Base-by-base conservation (phyloP, 2,797 vertebrate species). In the Oophaga sylvatica region DNA sequence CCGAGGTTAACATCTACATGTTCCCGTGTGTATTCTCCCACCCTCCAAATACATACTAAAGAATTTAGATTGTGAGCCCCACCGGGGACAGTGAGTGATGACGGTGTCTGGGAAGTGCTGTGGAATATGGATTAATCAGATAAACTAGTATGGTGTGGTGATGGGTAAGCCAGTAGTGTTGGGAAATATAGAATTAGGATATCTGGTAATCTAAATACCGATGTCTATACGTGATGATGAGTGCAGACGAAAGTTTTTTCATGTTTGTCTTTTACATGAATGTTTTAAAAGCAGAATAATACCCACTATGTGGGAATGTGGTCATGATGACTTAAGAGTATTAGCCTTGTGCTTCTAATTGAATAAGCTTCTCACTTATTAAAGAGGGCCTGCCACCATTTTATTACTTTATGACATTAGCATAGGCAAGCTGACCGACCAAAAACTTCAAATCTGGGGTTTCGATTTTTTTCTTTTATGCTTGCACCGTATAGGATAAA, bases 231-330 rank as follows among this genome's bases (percentile, higher is more conserved):
- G 45, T 65, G 35, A 53, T 15, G 26, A 53, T 9, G 26, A 22
- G 26, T 56, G 83, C 60, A 85, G 78, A 26, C 65, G n/a, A 77
- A 48, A 19, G n/a, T 17, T 20, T 71, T 77, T 85, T 85, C 75
- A 77, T 63, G 60, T 85, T 78, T 65, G 41, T 76, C 62, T 56
- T 78, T 67, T 83, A 86, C 80, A 89, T 86, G 79, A 78, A 78
- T 62, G 71, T 86, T 86, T 86, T 81, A 5, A 10, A 89, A 85
- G 53, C 29, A 83, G 45, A 86, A 59, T 63, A 78, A 79, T 82
- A 22, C 84, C 88, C 88, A 89, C 88, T 83, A 81, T 89, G 88
- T 89, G 88, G 88, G 88, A 89, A 22, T 16, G 76, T 81, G 85
- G 87, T 85, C 87, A 60, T 77, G 16, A 17, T 86, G 84, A 84